Evolutionary conservation across 2,113 vertebrate species (phyloP), one percentile per base, ranked within the genome.

Genomic region (Enhydra lutris): DNA sequence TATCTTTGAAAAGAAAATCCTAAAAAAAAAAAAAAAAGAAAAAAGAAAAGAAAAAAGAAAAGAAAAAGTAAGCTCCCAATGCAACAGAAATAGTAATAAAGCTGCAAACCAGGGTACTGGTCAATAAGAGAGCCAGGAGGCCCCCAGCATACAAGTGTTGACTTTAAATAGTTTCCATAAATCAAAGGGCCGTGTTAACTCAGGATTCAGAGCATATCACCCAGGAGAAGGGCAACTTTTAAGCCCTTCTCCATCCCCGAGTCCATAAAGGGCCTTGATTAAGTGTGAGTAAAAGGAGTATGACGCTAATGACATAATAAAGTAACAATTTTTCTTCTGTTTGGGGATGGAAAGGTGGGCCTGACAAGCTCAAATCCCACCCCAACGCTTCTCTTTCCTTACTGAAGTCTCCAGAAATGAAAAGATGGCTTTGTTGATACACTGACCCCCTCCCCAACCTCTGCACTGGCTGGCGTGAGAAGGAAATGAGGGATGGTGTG

Each of bases 341-440:
- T 95, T 91, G 21, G 76, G 69, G 57, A 47, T 85, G 59, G 90
- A 52, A 39, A 93, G 65, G 52, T 88, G 63, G 81, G 57, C 90
- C 57, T 91, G 97, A 96, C 80, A 90, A 80, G 61, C 24, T 69
- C 69, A 84, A 55, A 83, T 88, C 61, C 63, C 63, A 79, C 42
- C 50, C 20, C 7, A 52, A 2, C 6, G 20, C 52, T 10, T 52
- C 34, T 93, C 71, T 63, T 45, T 94, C 81, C 52, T 84, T 45
- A 14, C 6, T 0, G 29, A 93, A 89, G 47, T 29, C 45, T 96
- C 26, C 4, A 88, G 94, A 90, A 97, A 94, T 95, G 94, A 97
- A 98, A 98, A 94, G 97, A 81, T 95, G 81, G 80, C 95, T 97
- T 98, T 98, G 97, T 97, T 85, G 96, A 97, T 78, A 55, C 6